Percentiles rank a stretch among this genome's conserved stretches.
phyloP scores from a whole-genome alignment of 2,797 vertebrate species.

The Sebastes taczanowskii region DNA sequence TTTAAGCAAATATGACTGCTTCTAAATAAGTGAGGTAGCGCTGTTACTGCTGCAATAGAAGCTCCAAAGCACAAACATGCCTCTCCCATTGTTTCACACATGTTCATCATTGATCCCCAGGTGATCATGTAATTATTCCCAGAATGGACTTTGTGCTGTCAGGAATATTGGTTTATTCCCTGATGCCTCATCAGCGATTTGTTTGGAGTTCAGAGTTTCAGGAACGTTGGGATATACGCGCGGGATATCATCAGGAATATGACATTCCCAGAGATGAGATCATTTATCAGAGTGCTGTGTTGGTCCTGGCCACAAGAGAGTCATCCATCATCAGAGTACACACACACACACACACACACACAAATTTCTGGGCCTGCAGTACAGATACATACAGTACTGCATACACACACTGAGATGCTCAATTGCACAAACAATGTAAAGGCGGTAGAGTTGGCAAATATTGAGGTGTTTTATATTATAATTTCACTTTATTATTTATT shows the following conservation, averaged over 20 bases:
- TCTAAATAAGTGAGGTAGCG: neutral
- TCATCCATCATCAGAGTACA: slow-evolving; percentile 66
- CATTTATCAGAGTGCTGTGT: slow-evolving; percentile 74
- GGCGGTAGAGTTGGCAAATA: neutral
- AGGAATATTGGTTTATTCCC: slow-evolving; percentile 55
- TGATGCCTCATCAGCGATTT: slow-evolving; percentile 51
- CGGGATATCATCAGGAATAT: slow-evolving; percentile 59
- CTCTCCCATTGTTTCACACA: neutral
- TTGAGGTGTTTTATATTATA: neutral
- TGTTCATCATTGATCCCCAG: slow-evolving; percentile 6
- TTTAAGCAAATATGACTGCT: neutral
- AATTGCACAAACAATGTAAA: neutral
- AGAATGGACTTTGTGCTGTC: slow-evolving; percentile 21
- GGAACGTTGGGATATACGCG: slow-evolving; percentile 27
- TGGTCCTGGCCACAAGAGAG: slow-evolving; percentile 58
- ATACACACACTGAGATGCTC: slow-evolving; percentile 10
- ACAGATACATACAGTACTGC: neutral
- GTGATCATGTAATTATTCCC: slow-evolving; percentile 42
- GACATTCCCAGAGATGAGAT: slow-evolving; percentile 62
- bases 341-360: slow-evolving; percentile 10
- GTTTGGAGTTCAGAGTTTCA: slow-evolving; percentile 49
- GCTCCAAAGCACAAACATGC: neutral
- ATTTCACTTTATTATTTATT: slow-evolving; percentile 6
- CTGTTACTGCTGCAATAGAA: neutral
- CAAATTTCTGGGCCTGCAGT: neutral